Conservation (phyloP, 35 echinoderm and acorn worm genomes). For the Heliocidaris tuberculata region DNA sequence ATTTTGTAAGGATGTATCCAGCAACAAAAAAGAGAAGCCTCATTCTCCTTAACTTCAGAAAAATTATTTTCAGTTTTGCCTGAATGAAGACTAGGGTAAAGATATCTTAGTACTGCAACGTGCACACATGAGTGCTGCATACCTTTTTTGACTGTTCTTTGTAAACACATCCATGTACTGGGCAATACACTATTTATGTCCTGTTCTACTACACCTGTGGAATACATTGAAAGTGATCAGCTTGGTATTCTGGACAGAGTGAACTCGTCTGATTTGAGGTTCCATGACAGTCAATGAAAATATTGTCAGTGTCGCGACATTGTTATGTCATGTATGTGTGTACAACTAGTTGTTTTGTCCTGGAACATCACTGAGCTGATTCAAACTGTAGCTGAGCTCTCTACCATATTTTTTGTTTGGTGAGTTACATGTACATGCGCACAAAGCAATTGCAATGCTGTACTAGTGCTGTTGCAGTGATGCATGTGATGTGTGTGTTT, state of each 20-base stretch:
- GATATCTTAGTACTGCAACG: background rate
- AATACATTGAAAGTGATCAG: background rate
- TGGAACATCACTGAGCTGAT: background rate
- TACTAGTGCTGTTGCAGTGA: background rate
- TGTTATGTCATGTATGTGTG: too few species aligned
- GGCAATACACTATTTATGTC: background rate
- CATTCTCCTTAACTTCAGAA: background rate
- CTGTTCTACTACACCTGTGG: background rate
- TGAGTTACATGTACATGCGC: background rate
- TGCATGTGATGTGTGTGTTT: background rate
- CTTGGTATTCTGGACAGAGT: background rate
- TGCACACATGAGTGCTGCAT: background rate
- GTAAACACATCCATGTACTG: background rate
- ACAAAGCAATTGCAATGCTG: background rate
- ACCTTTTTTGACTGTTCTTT: background rate
- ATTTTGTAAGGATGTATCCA: too few species aligned
- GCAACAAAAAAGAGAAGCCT: background rate
- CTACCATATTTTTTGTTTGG: background rate
- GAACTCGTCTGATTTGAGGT: background rate
- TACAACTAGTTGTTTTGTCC: background rate
- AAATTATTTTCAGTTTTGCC: background rate
- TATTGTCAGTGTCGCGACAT: background rate
- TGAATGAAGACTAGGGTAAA: background rate
- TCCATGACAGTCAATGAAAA: background rate
- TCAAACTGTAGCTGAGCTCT: background rate